phyloP scores from a whole-genome alignment of 2,888 invertebrate genomes.

The Plemyria rubiginata region DNA sequence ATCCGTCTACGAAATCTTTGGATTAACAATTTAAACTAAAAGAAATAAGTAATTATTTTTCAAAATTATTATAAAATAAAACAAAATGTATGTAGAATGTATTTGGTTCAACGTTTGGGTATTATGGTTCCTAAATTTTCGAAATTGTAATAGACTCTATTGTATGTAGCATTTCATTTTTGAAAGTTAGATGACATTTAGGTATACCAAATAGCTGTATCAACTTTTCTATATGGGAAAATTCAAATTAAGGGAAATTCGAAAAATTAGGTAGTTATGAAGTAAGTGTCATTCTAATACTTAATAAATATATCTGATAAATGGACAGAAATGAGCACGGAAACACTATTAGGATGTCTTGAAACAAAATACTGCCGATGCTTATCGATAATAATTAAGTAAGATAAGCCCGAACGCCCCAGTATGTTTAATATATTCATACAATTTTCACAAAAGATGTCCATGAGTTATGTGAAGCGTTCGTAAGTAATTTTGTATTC shows the following conservation, averaged over 20 bases:
- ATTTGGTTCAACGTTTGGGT: conserved; percentile 83
- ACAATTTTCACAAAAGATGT: conserved; percentile 38
- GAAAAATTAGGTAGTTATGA: conserved; percentile 78
- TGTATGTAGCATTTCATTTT: conserved; percentile 82
- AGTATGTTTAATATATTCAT: conserved; percentile 39
- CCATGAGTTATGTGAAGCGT: conserved; percentile 40
- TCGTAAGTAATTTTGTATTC: conserved; percentile 73
- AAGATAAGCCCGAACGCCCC: conserved; percentile 65
- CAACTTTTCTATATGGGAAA: conserved; percentile 81
- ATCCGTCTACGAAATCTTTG: conserved; percentile 83
- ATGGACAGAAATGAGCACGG: conserved; percentile 79
- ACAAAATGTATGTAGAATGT: conserved; percentile 75
- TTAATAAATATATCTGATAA: conserved; percentile 59
- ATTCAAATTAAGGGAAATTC: conserved; percentile 74
- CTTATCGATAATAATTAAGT: conserved; percentile 68
- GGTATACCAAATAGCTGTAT: conserved; percentile 84
- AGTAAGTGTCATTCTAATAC: conserved; percentile 76
- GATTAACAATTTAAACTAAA: conserved; percentile 73
- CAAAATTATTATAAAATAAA: conserved; percentile 79
- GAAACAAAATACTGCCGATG: conserved; percentile 79
- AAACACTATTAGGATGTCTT: conserved; percentile 79
- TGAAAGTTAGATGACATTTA: conserved; percentile 80
- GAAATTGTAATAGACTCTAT: conserved; percentile 85
- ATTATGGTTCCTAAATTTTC: conserved; percentile 86
- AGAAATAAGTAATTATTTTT: conserved; percentile 79